These are phyloP conservation scores for Hypsibius dujardini DNA, from an alignment of 1,140 invertebrate genomes.

Conservation along the genomic window DNA sequence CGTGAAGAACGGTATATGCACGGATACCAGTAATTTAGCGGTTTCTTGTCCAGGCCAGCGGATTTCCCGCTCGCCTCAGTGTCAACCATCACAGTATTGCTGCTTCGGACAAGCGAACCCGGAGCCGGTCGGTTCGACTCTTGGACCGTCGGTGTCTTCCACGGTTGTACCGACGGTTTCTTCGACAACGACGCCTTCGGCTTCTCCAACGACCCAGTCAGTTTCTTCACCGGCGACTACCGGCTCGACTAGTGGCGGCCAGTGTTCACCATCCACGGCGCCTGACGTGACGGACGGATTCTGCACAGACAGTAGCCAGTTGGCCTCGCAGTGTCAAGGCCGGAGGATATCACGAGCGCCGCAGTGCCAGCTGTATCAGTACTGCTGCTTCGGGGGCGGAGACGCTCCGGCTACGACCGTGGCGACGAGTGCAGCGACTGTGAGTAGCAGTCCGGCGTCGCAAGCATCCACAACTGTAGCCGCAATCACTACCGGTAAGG, in stretches of 20 bases:
- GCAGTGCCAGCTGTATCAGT: neutral
- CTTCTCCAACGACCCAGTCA: neutral
- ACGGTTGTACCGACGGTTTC: neutral
- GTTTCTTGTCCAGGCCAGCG: neutral
- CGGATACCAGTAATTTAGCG: neutral
- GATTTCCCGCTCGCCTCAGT: neutral
- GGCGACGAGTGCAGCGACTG: no score
- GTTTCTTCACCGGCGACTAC: neutral
- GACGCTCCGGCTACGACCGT: no score
- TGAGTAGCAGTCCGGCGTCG: no score
- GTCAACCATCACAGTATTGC: neutral
- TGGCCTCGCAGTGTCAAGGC: neutral
- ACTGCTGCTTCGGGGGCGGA: neutral
- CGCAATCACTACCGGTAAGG: no score
- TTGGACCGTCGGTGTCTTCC: neutral
- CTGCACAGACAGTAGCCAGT: neutral
- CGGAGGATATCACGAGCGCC: neutral
- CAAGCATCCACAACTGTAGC: no score
- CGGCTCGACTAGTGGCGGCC: neutral
- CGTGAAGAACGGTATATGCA: neutral
- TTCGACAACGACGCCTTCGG: neutral
- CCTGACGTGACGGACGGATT: neutral
- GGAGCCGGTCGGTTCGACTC: neutral
- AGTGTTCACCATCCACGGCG: neutral
- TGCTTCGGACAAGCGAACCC: constrained; percentile 8